Percentiles rank a stretch among this genome's conserved stretches.
Conservation (phyloP, 2,888 invertebrate genomes). For the Drosophila monieri region DNA sequence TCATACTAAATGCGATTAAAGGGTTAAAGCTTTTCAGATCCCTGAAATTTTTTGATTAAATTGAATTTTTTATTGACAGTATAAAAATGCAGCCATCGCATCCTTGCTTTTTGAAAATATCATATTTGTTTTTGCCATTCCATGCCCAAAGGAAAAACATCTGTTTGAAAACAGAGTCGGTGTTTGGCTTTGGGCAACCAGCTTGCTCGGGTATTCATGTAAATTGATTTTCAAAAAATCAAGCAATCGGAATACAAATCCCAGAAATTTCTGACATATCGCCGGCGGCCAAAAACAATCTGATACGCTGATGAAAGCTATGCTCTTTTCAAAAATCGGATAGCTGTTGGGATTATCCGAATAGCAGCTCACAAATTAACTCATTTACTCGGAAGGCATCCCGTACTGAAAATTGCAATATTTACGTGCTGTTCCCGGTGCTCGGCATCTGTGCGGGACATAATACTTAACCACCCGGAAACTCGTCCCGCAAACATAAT, state of each 20-base stretch:
- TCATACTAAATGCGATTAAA: constrained; percentile 11
- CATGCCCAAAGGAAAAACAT: constrained; percentile 26
- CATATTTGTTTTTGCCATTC: not conserved
- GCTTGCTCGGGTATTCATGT: constrained; percentile 21
- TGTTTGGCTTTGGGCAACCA: constrained; percentile 1
- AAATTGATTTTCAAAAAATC: constrained; percentile 28
- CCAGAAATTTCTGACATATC: constrained; percentile 37
- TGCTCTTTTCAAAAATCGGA: constrained; percentile 10
- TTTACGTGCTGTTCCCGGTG: constrained; percentile 3
- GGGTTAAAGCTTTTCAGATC: not conserved
- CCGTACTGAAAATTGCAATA: constrained; percentile 12
- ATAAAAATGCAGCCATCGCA: not conserved
- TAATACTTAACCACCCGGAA: constrained; percentile 68
- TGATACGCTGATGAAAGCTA: constrained; percentile 7
- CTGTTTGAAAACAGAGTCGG: constrained; percentile 26
- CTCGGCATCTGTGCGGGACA: constrained; percentile 15
- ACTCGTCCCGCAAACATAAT: constrained; percentile 60
- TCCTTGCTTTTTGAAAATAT: not conserved
- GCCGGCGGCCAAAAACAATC: constrained; percentile 18
- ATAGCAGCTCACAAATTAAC: constrained; percentile 24
- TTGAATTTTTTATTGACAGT: not conserved
- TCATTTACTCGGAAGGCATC: constrained; percentile 14
- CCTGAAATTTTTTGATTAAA: not conserved
- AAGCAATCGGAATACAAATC: constrained; percentile 23
- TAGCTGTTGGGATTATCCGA: not conserved